phyloP scores from a whole-genome alignment of 1,140 invertebrate species.

The Drosophila lacertosa region DNA sequence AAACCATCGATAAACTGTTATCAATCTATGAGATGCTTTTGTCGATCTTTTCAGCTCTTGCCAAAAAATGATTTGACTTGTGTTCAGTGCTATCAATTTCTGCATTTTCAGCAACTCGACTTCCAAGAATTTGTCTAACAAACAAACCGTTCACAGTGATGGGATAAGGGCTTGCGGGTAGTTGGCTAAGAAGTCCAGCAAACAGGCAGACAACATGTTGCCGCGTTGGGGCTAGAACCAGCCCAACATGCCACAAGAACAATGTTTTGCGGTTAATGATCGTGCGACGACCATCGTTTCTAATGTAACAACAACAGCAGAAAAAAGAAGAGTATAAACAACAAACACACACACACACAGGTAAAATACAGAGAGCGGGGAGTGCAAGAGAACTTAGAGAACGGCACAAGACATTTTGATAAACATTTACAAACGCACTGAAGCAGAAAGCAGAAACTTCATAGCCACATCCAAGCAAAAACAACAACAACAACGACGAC shows the following conservation, averaged over 20 bases:
- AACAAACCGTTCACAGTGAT: slow-evolving; percentile 25
- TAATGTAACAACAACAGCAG: slow-evolving; percentile 58
- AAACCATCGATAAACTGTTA: background rate
- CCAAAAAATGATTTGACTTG: background rate
- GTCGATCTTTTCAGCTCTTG: background rate
- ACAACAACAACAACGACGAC: slow-evolving; percentile 36
- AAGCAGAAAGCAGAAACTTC: slow-evolving; percentile 75
- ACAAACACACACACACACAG: slow-evolving; percentile 22
- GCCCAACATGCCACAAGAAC: slow-evolving; percentile 56
- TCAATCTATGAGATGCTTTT: background rate
- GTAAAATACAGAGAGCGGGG: slow-evolving; percentile 7
- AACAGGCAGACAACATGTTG: slow-evolving; percentile 55
- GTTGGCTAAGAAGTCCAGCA: slow-evolving; percentile 30
- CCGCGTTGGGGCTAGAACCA: slow-evolving; percentile 35
- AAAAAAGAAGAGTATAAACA: slow-evolving; percentile 14
- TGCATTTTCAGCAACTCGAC: slow-evolving; percentile 35
- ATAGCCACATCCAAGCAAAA: slow-evolving; percentile 43
- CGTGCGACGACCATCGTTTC: slow-evolving; percentile 60
- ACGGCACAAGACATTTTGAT: slow-evolving; percentile 81
- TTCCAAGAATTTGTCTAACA: slow-evolving; percentile 44
- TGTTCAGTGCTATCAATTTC: slow-evolving; percentile 27
- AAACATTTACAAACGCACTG: slow-evolving; percentile 82
- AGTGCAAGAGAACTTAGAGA: slow-evolving; percentile 33
- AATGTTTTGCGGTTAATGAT: slow-evolving; percentile 82
- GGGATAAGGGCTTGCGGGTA: background rate